These are phyloP conservation scores for Morpho deidamia DNA, from an alignment of 2,888 invertebrate species.

Conservation along the genomic window DNA sequence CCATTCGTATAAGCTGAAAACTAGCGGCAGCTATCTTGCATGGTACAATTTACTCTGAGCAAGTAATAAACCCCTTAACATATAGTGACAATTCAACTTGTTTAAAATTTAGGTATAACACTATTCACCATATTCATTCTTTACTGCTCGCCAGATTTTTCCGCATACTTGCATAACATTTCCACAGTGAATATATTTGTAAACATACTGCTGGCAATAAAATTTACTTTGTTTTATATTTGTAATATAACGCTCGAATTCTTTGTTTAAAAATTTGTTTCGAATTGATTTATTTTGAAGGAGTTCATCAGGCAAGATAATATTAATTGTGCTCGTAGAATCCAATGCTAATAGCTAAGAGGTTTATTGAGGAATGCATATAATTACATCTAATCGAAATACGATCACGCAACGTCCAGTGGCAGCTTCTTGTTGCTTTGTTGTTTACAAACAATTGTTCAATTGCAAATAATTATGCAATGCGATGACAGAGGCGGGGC, in stretches of 20 bases:
- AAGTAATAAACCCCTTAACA: too few species aligned
- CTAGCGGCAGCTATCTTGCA: too few species aligned
- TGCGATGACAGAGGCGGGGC: slow-evolving; percentile 57
- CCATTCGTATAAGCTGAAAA: too few species aligned
- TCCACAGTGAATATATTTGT: slow-evolving; percentile 8
- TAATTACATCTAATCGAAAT: slow-evolving; percentile 45
- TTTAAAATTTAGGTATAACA: slow-evolving; percentile 1
- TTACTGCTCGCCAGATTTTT: slow-evolving; percentile 31
- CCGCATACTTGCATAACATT: slow-evolving; percentile 29
- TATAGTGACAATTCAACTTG: too few species aligned
- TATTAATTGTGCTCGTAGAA: slow-evolving; percentile 9
- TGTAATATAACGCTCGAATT: neutral
- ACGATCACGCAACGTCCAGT: slow-evolving; percentile 55
- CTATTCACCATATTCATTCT: slow-evolving; percentile 16
- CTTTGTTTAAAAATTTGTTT: neutral
- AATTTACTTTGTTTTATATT: slow-evolving; percentile 1
- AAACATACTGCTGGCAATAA: slow-evolving; percentile 7
- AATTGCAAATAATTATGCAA: slow-evolving; percentile 73
- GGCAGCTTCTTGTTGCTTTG: slow-evolving; percentile 48
- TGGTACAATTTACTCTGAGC: too few species aligned
- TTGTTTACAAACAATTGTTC: slow-evolving; percentile 74
- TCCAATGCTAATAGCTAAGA: slow-evolving; percentile 1
- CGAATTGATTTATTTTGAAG: neutral
- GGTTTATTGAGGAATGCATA: slow-evolving; percentile 3
- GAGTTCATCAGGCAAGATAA: slow-evolving; percentile 2